Evolutionary conservation across 2,888 invertebrate species (phyloP), one percentile per base, ranked within the genome.

Genomic region (Watsonalla binaria): DNA sequence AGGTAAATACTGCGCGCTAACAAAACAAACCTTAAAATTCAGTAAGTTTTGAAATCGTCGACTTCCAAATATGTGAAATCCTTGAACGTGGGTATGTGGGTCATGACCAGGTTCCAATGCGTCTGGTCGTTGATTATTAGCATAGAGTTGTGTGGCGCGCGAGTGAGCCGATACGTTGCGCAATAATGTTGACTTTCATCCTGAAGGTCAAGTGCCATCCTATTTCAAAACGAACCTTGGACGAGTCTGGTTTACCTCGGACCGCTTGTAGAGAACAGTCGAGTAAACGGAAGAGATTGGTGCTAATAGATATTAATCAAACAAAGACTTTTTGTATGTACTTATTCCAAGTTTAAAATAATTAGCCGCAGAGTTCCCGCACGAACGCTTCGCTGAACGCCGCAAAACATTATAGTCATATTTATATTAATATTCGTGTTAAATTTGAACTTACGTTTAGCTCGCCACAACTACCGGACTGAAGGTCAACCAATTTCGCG

Each of bases 151-250:
- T 74, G 76, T 78, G 78, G 71, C 80, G 79, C 79, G 80, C 78
- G 76, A 37, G 48, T 49, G 49, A 49, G 49, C 77, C 81, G 82
- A 82, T 84, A 66, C 71, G 77, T 90, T 90, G 85, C 86, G 86
- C 84, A 90, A 87, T 77, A 76, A 71, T 89, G 84, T 90, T 90
- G 90, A 90, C 90, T 90, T 90, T 90, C 90, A 88, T 90, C 88
- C 89, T 82, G 88, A 89, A 89, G 90, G 90, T 90, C 90, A 90
- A 89, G 89, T 82, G 77, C 86, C 90, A 90, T 90, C 90, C 90
- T 90, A 90, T 89, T 90, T 89, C 90, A 87, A 89, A 87, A 88
- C 74, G 80, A 75, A 90, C 89, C 90, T 90, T 89, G 88, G 76
- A 76, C 81, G 78, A 74, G 77, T 84, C 86, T 89, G 78, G 89